Evolutionary conservation across 2,113 vertebrate species (phyloP), one percentile per base, ranked within the genome.

Genomic region (Elephantulus edwardii): DNA sequence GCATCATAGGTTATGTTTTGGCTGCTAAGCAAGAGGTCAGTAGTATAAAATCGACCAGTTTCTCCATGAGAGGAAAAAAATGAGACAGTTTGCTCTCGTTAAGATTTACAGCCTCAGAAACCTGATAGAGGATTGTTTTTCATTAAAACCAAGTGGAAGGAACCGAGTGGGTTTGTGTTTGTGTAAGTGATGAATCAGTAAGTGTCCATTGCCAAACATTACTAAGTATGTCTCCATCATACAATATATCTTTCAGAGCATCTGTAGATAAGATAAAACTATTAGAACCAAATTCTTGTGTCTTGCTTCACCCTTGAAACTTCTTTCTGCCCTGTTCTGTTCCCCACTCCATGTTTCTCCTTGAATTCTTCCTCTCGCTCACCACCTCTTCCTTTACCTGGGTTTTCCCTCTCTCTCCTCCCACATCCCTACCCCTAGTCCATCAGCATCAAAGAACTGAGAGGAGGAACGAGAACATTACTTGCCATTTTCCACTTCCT

Each of bases 281-380:
- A 38, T 24, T 9, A 56, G 19, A 71, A 48, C 42, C 54, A 74
- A 30, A 72, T 6, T 44, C 38, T 52, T 56, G n/a, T 44, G 33
- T 79, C n/a, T 62, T 20, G 20, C 6, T 52, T 40, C 46, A 22
- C 30, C 42, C 40, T 42, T 52, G 44, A 17, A 68, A 42, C 22
- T 12, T 46, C 33, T 54, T 35, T 50, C 83, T 85, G 40, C 40
- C 5, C n/a, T n/a, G 50, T 62, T 74, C 58, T n/a, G 19, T 88
- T 88, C 66, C 66, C 84, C 33, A 56, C 11, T 42, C 44, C 20
- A 75, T 24, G 79, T 48, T 93, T 88, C 81, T 88, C 74, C 87
- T 78, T 38, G 30, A 70, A 62, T 62, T 33, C 30, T 91, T 56
- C 64, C 33, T 74, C 77, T 86, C 35, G 52, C 30, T 50, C 42